Base-by-base conservation (phyloP, 2,888 invertebrate genomes). In the Antheraea yamamai region DNA sequence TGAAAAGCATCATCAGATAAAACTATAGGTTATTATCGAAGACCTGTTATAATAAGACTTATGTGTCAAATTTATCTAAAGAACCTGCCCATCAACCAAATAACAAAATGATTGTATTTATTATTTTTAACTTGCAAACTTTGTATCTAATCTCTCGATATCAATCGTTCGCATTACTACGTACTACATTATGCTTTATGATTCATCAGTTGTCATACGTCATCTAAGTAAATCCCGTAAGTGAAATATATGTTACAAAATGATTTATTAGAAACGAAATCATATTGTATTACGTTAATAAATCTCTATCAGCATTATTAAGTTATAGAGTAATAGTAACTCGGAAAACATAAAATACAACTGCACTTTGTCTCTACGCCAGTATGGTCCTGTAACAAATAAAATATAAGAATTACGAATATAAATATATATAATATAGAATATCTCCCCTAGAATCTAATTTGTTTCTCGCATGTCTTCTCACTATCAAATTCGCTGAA, bases 201-300 rank as follows among this genome's bases (percentile, higher is more conserved):
- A 47, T 47, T 66, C 64, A 66, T 30, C 30, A 66, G 26, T 64
- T 66, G 64, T 61, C 64, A 66, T 66, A 30, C 64, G 64, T 66
- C 64, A 66, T 30, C 64, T 4, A 26, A 66, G 64, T 66, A 30
- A 66, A 66, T 66, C 64, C 64, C 64, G 26, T 26, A 66, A 66
- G 26, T 30, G n/a, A 26, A 66, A 30, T 66, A 14, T 4, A 4
- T 66, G 12, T 30, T 64, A 64, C 14, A 26, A 64, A 30, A 30
- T 30, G 64, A 66, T 66, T 66, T 66, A 30, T 66, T 66, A 6
- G 30, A 16, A 66, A 66, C 26, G 4, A 30, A 66, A 66, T 16
- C 18, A 16, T 16, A 66, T 30, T 16, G 26, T 61, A 61, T 61
- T 61, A 23, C 12, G n/a, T 23, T 61, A n/a, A n/a, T 58, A 7